Conservation (phyloP, 2,113 vertebrate genomes). For the Condylura cristata region DNA sequence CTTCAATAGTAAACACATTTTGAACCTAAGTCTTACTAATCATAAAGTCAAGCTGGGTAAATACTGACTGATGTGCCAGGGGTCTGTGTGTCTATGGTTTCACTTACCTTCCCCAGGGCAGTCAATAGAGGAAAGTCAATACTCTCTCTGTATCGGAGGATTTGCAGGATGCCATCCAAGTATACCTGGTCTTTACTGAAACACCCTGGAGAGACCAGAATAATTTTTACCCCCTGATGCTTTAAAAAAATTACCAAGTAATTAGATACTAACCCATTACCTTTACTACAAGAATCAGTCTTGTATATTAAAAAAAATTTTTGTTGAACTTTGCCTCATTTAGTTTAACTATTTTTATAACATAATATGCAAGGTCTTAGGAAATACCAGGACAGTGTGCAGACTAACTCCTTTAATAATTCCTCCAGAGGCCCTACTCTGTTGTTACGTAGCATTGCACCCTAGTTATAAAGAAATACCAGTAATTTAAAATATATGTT, state of each 20-base stretch:
- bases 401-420: background rate
- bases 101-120: constrained; percentile 94
- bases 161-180: constrained; percentile 93
- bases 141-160: constrained; percentile 92
- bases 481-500: background rate
- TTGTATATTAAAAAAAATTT: background rate
- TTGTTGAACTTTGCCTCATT: background rate
- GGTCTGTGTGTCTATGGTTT: background rate
- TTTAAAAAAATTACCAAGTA: background rate
- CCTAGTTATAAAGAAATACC: background rate
- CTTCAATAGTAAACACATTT: background rate
- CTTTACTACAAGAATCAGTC: background rate
- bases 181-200: constrained; percentile 99
- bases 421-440: background rate
- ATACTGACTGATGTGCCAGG: no score
- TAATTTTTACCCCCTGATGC: background rate
- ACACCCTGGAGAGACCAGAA: constrained; percentile 88
- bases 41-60: background rate
- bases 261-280: background rate
- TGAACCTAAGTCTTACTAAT: background rate
- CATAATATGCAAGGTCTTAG: background rate
- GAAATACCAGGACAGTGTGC: background rate
- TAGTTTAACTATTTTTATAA: background rate
- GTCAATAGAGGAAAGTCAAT: constrained; percentile 95
- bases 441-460: background rate